Conservation (phyloP, 2,113 vertebrate genomes). For the Lathamus discolor region DNA sequence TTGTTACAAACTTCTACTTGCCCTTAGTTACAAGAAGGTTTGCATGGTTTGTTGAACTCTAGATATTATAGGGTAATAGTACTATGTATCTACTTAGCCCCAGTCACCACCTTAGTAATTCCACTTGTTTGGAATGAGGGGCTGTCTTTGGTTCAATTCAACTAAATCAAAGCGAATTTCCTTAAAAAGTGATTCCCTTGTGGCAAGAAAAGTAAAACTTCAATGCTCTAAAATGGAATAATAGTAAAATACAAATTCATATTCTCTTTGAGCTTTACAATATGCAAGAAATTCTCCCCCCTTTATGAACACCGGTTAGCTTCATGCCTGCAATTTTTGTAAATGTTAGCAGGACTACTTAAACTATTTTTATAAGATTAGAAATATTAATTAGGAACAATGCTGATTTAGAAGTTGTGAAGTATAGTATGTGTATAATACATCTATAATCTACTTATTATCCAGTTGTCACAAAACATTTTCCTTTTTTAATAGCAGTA, state of each 20-base stretch:
- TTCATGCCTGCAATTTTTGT: not conserved
- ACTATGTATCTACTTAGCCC: not conserved
- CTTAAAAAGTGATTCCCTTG: not conserved
- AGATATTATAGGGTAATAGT: not conserved
- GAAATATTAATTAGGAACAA: not conserved
- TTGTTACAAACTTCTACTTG: not conserved
- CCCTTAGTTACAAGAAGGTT: not conserved
- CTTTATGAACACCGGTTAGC: not conserved
- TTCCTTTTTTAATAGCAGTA: not conserved
- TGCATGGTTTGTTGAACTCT: not conserved
- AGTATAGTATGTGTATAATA: not conserved
- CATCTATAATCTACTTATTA: not conserved
- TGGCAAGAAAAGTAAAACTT: not conserved
- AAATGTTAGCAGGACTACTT: not conserved
- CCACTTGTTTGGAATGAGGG: not conserved
- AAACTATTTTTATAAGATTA: not conserved
- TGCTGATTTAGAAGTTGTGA: not conserved
- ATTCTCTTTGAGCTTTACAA: not conserved
- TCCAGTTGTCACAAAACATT: not conserved
- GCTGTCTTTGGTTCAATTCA: not conserved
- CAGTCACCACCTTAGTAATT: not conserved
- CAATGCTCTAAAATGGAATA: not conserved
- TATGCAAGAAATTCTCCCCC: not conserved
- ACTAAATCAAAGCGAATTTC: not conserved
- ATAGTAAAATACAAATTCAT: not conserved